A percentile compares a stretch with the other conserved stretches of the same genome.
Evolutionary conservation across 2,113 vertebrate genomes (phyloP).

Genomic region (Ictidomys tridecemlineatus): DNA sequence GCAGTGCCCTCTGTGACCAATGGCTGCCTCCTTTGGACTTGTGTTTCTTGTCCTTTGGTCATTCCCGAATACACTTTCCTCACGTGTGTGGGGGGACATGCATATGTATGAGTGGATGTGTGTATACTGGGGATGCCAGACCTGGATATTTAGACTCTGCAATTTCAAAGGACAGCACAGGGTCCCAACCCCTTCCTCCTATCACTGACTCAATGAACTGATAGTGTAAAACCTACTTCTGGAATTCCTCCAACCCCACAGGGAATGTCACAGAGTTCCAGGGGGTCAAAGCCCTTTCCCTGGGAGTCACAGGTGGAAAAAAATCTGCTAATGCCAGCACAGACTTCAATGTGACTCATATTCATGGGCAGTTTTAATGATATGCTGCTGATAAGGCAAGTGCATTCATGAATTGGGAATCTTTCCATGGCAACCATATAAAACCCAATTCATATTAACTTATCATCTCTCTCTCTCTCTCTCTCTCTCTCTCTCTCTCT

Average conservation of each 20-base stretch:
- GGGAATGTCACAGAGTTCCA: neutral
- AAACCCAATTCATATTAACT: neutral
- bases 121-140: no score
- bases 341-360: no score
- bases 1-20: neutral
- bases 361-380: neutral
- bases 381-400: neutral
- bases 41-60: neutral
- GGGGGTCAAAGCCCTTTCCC: no score
- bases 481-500: no score
- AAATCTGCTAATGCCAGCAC: neutral
- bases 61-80: neutral
- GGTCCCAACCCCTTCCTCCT: fast-evolving
- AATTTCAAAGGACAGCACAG: neutral
- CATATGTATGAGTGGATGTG: neutral
- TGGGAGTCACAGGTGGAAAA: no score
- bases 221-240: neutral
- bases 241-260: neutral
- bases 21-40: no score
- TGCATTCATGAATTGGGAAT: neutral
- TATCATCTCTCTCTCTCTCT: no score
- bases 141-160: neutral
- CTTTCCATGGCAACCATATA: no score
- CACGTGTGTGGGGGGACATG: no score
- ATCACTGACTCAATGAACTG: no score